phyloP scores from a whole-genome alignment of 2,888 invertebrate genomes.

The Entomobrya proxima region DNA sequence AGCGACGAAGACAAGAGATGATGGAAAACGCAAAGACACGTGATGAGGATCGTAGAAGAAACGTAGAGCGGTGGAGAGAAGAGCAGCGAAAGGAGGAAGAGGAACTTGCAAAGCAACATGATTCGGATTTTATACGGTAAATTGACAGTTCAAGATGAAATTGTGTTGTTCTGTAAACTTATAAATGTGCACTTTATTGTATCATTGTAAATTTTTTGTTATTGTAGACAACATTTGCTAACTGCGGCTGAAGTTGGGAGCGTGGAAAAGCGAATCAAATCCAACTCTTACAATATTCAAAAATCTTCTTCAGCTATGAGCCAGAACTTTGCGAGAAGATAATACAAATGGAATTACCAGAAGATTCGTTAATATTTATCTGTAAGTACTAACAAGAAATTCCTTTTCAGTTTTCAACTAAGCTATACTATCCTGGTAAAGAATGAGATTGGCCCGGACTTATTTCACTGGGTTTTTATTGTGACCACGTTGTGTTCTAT shows the following conservation, averaged over 20 bases:
- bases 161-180: too few species aligned
- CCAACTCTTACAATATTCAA: slow-evolving; percentile 94
- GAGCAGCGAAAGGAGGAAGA: slow-evolving; percentile 78
- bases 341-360: too few species aligned
- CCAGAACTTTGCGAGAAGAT: slow-evolving; percentile 87
- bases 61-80: slow-evolving; percentile 77
- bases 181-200: slow-evolving; percentile 16
- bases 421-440: too few species aligned
- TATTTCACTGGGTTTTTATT: too few species aligned
- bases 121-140: slow-evolving; percentile 77
- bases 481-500: not conserved
- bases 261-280: slow-evolving; percentile 89
- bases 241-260: slow-evolving; percentile 83
- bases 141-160: slow-evolving; percentile 18
- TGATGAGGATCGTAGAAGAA: slow-evolving; percentile 78
- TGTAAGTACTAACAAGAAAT: too few species aligned
- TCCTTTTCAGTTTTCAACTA: too few species aligned
- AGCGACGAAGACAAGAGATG: slow-evolving; percentile 87
- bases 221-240: slow-evolving; percentile 82
- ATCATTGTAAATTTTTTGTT: slow-evolving; percentile 27
- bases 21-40: slow-evolving; percentile 84
- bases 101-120: slow-evolving; percentile 71
- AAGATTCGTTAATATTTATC: too few species aligned
- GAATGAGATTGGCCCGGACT: too few species aligned
- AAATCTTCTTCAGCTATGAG: slow-evolving; percentile 88